phyloP scores from a whole-genome alignment of 1,140 invertebrate genomes.

The Drosophila ananassae region DNA sequence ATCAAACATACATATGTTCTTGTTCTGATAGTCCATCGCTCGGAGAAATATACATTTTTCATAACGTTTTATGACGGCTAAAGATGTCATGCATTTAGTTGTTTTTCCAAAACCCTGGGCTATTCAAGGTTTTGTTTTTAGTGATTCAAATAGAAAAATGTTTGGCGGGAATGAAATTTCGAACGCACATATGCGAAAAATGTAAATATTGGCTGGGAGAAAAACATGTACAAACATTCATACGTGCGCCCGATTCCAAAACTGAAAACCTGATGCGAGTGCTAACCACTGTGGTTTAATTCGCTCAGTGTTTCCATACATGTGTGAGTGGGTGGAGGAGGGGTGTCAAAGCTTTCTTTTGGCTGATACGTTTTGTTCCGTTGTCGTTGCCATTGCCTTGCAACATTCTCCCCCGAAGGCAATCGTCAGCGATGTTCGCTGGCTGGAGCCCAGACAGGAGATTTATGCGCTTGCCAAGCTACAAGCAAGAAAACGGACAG shows the following conservation, averaged over 20 bases:
- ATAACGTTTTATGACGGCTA: too few species aligned
- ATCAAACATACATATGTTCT: too few species aligned
- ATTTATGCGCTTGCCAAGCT: constrained; percentile 78
- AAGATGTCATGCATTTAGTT: too few species aligned
- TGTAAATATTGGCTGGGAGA: background rate
- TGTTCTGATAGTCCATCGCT: too few species aligned
- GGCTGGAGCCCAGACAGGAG: constrained; percentile 45
- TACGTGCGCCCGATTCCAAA: too few species aligned
- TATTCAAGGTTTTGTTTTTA: too few species aligned
- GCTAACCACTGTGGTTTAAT: background rate
- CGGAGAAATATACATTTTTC: too few species aligned
- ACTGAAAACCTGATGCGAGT: background rate
- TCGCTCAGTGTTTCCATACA: constrained; percentile 2
- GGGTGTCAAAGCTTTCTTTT: constrained; percentile 56
- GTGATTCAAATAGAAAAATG: too few species aligned
- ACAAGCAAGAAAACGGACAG: constrained; percentile 77
- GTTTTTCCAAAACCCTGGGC: too few species aligned
- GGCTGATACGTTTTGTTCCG: constrained; percentile 53
- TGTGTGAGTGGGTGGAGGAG: constrained; percentile 5
- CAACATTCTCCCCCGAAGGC: constrained; percentile 32
- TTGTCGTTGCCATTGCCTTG: background rate
- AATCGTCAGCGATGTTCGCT: constrained; percentile 59
- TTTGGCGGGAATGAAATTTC: background rate
- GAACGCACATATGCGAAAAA: background rate
- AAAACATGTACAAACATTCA: background rate